phyloP scores from a whole-genome alignment of 2,113 vertebrate genomes.

The Gulo gulo region DNA sequence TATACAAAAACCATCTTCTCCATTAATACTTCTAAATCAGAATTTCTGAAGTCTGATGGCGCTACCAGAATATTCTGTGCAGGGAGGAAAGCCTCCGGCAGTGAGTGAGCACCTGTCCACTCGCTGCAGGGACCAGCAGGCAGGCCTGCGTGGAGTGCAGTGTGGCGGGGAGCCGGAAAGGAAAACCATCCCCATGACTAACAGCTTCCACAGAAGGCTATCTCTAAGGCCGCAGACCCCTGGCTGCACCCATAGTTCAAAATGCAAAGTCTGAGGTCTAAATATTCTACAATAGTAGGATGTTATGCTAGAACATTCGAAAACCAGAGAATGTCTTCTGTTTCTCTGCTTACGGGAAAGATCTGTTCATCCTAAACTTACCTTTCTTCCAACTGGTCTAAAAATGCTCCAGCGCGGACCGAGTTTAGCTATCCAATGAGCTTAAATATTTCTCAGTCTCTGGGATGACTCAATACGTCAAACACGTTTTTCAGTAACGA shows the following conservation, averaged over 20 bases:
- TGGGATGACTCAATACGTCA: background rate
- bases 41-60: background rate
- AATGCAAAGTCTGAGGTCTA: background rate
- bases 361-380: background rate
- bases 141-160: background rate
- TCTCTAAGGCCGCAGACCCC: background rate
- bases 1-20: background rate
- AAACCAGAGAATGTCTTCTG: background rate
- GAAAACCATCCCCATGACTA: background rate
- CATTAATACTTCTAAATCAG: background rate
- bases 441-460: background rate
- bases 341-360: background rate
- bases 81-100: background rate
- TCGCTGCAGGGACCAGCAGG: background rate
- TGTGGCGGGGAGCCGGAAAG: background rate
- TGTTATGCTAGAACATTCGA: background rate
- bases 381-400: background rate
- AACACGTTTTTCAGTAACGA: conserved; percentile 10
- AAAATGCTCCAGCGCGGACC: background rate
- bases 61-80: background rate
- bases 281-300: background rate
- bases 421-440: background rate
- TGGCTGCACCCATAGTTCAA: background rate
- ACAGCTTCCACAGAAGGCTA: background rate
- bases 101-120: background rate